Evolutionary conservation across 2,888 invertebrate genomes (phyloP), one percentile per base, ranked within the genome.

Genomic region (Drosophila birchii): DNA sequence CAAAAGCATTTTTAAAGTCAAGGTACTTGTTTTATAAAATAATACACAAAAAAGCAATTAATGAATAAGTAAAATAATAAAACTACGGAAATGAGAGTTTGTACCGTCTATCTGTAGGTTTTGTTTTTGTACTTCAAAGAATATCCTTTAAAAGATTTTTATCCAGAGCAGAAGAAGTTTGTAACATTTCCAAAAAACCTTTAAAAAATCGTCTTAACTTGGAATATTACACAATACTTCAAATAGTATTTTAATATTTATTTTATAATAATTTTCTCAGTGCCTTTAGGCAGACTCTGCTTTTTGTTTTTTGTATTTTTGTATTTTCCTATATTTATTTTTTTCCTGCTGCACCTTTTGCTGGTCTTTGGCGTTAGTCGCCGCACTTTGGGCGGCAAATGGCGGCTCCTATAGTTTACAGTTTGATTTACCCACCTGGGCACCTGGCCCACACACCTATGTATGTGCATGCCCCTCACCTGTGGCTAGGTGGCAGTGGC

Each of bases 381-480:
- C 80, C 85, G 84, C 84, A 84, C 84, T 85, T 84, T 81, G 86
- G 87, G 84, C 84, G 88, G 88, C 87, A 86, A 84, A 81, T 83
- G 82, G 82, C 84, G 88, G 79, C 76, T 55, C 34, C 78, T 76
- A 82, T 88, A 84, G 84, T 85, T 85, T 85, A 80, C 86, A 78
- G 77, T 80, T 78, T 83, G 83, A 86, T 81, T 67, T 82, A 72
- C 49, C 54, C 45, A 62, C 38, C 68, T 49, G 34, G 23, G 67
- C 18, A 41, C 44, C 47, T 38, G 18, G 5, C n/a, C 26, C 41
- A 16, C 38, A 53, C 51, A 36, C 60, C 45, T 23, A 26, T 45
- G 44, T 2, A 45, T 45, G 26, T 29, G 29, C 8, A 29, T 29
- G 26, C 8, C 44, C 47, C 44, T 49, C 44, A 44, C 53, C 57